phyloP scores from a whole-genome alignment of 2,113 vertebrate species.

The Clarias macrocephalus region DNA sequence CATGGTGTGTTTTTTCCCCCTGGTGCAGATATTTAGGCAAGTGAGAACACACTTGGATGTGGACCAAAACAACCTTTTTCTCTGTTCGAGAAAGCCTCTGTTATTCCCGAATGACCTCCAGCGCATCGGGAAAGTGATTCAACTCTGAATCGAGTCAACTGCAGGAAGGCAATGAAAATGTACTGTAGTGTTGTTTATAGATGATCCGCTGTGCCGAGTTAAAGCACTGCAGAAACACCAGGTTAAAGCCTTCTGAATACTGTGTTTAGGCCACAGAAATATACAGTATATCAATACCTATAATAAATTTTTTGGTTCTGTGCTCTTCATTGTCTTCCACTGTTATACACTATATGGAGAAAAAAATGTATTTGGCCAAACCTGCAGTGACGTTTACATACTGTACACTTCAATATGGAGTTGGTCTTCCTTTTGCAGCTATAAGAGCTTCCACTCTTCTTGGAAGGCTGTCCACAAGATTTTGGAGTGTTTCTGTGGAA shows the following conservation, averaged over 20 bases:
- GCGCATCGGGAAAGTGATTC: not conserved
- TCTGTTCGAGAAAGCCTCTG: not conserved
- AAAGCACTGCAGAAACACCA: not conserved
- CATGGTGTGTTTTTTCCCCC: not conserved
- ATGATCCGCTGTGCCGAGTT: not conserved
- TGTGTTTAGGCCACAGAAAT: not conserved
- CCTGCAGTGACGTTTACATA: no score
- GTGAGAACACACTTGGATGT: not conserved
- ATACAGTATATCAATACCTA: not conserved
- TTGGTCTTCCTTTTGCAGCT: no score
- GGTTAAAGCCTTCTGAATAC: not conserved
- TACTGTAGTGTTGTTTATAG: not conserved
- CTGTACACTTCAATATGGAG: no score
- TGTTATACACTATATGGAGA: no score
- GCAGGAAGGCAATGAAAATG: not conserved
- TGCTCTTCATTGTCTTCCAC: not conserved
- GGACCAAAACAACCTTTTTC: not conserved
- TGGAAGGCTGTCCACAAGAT: no score
- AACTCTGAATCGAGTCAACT: not conserved
- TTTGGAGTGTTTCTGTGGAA: no score
- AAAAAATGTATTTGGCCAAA: no score
- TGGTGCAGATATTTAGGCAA: not conserved
- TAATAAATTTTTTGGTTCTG: not conserved
- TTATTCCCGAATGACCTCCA: not conserved
- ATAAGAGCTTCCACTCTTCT: no score